Evolutionary conservation across 2,113 vertebrate genomes (phyloP), one percentile per base, ranked within the genome.

Genomic region (Microtus oregoni): DNA sequence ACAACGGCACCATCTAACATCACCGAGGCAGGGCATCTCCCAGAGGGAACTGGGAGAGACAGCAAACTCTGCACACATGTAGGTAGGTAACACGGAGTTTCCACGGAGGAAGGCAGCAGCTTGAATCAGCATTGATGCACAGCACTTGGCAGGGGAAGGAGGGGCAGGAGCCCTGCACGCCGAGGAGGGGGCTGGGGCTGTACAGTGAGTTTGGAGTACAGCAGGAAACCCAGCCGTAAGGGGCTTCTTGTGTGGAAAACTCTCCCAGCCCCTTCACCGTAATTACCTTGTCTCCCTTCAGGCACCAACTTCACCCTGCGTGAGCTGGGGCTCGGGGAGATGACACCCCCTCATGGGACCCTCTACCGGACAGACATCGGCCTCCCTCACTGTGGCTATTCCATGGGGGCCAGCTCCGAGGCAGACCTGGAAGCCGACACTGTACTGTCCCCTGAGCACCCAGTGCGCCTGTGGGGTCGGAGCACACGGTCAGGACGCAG

Each of bases 401-500:
- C 99, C 11, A 97, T 99, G 97, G 98, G 97, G 24, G 98, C 99
- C 0, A 99, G 99, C 97, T 99, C 99, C 0, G 99, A 99, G 0
- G 99, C 99, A 0, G 99, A 99, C 98, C 99, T 99, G 0, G 99
- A 99, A 96, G 99, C 99, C 0, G 99, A 99, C 0, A 99, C 99
- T 15, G 98, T 99, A 93, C 98, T 99, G 98, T 99, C 99, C 0
- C 99, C 99, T 0, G 99, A 99, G 97, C 99, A 99, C 26, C 99
- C 99, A 0, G 99, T 99, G 86, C 98, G 99, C 58, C 98, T 99
- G 75, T 99, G 99, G 99, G 99, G 99, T 65, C 98, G 99, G 44
- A 99, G 98, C 97, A 99, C 99, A 28, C 99, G 99, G 97, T 99
- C 99, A 0, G 99, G 99, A 9, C 99, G 99, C 90, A 99, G 99